Evolutionary conservation across 2,113 vertebrate genomes (phyloP).

Genomic region (Hucho hucho): DNA sequence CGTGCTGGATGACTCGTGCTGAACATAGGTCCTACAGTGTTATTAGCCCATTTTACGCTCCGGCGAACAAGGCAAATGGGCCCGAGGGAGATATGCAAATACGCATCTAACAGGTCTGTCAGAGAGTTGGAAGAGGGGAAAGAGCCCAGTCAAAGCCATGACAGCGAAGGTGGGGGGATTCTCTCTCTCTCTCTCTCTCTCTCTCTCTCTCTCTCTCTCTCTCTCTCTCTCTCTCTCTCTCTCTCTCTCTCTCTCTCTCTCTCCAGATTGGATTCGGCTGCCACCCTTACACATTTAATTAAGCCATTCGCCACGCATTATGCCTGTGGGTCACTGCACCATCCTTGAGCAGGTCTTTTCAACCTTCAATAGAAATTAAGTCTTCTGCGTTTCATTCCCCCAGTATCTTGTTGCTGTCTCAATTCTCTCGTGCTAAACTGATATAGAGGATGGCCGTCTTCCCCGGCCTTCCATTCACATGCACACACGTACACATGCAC

Average conservation of each 20-base stretch:
- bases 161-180: conserved; percentile 43
- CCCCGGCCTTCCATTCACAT: not conserved
- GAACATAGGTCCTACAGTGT: conserved; percentile 55
- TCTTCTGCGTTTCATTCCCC: not conserved
- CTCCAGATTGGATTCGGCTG: conserved; percentile 48
- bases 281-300: conserved; percentile 61
- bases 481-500: too few species aligned
- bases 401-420: too few species aligned
- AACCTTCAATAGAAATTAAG: conserved; percentile 14
- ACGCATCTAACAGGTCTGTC: conserved; percentile 75
- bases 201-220: too few species aligned
- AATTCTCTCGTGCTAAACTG: too few species aligned
- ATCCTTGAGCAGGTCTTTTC: conserved; percentile 28
- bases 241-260: too few species aligned
- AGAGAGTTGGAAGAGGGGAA: conserved; percentile 33
- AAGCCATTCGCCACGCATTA: conserved; percentile 31
- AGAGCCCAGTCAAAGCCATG: conserved; percentile 57
- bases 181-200: too few species aligned
- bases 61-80: conserved; percentile 67
- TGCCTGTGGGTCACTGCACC: conserved; percentile 52
- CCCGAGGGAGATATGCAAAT: conserved; percentile 73
- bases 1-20: conserved; percentile 30
- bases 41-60: conserved; percentile 72
- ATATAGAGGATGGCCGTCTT: conserved; percentile 8
- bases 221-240: too few species aligned